Evolutionary conservation across 2,797 vertebrate species (phyloP).

Genomic region (Lepidocolaptes lacrymiger): DNA sequence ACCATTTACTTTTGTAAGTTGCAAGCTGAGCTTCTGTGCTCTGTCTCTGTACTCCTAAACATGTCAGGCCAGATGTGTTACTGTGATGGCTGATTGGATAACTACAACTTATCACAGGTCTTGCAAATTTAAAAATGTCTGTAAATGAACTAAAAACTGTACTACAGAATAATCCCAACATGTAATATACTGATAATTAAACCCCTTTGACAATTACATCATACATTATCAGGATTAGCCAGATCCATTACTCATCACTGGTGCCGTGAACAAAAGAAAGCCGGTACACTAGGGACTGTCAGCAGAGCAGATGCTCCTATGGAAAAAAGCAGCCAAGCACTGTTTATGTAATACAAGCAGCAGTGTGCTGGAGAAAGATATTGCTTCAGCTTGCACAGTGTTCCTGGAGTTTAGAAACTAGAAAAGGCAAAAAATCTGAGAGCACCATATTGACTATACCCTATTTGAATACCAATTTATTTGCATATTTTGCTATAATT

Average conservation of each 20-base stretch:
- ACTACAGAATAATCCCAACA: constrained; percentile 69
- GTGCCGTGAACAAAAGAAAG: constrained; percentile 81
- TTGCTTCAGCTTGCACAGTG: constrained; percentile 28
- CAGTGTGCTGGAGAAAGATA: constrained; percentile 41
- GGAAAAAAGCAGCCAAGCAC: constrained; percentile 78
- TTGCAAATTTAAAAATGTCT: constrained; percentile 60
- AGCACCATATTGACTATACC: neutral
- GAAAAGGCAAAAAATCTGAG: neutral
- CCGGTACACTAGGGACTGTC: constrained; percentile 69
- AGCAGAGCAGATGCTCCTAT: constrained; percentile 73
- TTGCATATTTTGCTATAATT: neutral
- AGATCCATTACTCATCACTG: constrained; percentile 87
- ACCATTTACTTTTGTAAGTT: neutral
- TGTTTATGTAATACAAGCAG: constrained; percentile 84
- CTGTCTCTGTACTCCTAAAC: neutral
- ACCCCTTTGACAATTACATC: constrained; percentile 92
- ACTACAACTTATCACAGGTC: neutral
- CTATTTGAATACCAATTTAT: neutral
- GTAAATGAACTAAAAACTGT: constrained; percentile 71
- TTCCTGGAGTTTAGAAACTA: constrained; percentile 17
- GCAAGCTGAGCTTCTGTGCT: neutral
- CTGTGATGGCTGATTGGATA: neutral
- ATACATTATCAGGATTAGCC: constrained; percentile 86
- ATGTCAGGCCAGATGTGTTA: neutral
- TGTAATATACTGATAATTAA: constrained; percentile 88